Conservation (phyloP, 2,888 invertebrate genomes). For the Tricholauxania praeusta region DNA sequence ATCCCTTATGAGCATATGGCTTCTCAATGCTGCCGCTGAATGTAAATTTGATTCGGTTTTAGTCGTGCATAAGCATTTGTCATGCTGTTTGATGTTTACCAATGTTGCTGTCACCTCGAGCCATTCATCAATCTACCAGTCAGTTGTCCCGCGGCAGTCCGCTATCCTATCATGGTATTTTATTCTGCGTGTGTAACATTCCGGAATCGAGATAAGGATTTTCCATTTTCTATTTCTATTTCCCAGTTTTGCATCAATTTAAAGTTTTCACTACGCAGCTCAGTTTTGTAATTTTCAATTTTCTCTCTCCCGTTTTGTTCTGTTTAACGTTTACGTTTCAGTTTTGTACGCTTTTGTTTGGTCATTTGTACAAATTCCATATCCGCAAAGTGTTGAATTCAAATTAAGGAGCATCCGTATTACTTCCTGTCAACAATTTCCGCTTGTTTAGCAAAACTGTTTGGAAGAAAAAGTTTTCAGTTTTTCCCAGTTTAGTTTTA, state of each 20-base stretch:
- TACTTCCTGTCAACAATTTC: slow-evolving; percentile 64
- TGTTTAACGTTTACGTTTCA: slow-evolving; percentile 6
- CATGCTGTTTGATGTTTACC: slow-evolving; percentile 2
- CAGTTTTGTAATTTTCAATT: background rate
- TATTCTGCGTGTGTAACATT: slow-evolving; percentile 6
- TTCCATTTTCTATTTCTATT: slow-evolving; percentile 6
- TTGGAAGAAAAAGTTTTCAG: slow-evolving; percentile 31
- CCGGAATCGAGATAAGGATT: slow-evolving; percentile 7
- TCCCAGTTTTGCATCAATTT: too few relatives aligned
- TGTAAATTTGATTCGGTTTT: background rate
- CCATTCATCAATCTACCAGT: background rate
- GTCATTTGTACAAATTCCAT: slow-evolving; percentile 48
- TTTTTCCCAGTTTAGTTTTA: background rate
- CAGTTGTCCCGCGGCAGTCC: background rate
- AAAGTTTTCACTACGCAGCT: too few relatives aligned
- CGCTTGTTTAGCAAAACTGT: slow-evolving; percentile 54
- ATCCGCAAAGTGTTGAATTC: slow-evolving; percentile 51
- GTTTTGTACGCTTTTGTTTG: slow-evolving; percentile 35
- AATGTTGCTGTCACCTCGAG: background rate
- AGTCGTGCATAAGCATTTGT: background rate
- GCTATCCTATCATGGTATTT: background rate
- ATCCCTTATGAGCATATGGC: too few relatives aligned
- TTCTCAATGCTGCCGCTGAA: background rate
- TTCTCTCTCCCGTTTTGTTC: background rate
- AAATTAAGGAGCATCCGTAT: slow-evolving; percentile 63